Evolutionary conservation across 1,140 invertebrate species (phyloP), one percentile per base, ranked within the genome.

Genomic region (Neoseiulus cucumeris): DNA sequence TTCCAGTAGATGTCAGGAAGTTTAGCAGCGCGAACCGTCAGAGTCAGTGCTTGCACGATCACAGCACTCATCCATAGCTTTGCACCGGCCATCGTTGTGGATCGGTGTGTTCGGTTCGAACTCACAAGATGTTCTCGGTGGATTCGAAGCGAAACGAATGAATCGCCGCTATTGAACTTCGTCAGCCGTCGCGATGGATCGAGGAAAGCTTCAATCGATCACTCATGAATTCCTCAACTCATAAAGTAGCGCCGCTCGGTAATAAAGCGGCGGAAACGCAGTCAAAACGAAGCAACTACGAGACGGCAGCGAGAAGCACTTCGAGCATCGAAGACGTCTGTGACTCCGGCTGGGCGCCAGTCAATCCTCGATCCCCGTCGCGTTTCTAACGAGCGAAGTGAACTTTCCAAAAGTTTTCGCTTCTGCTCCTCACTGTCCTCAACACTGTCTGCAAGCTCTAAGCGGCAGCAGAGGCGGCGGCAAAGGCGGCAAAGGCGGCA

Each of bases 1-100:
- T 59, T 59, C 51, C 51, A 59, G 22, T 59, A 59, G 51, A 59
- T 59, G 51, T 59, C 51, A 29, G 51, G 51, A 25, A 59, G 51
- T 25, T 59, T 59, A 29, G 51, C 51, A 59, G 51, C 51, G 51
- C 51, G 51, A 25, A 33, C 22, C 14, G 22, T 25, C 51, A 59
- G 51, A 17, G 51, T 33, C 25, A 59, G 51, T 59, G 51, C 51
- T 59, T 59, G 51, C 51, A 59, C 25, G 51, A 59, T 59, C 51
- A 59, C 51, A 59, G 33, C 51, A 59, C 51, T 59, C 51, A 59
- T 59, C 51, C 51, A 59, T 59, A 33, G 22, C 33, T 29, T 25
- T 33, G 51, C 25, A 59, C 51, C 51, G 51, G 9, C 45, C 25
- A 59, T 59, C 14, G 2, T 59, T 59, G 0, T 22, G 18, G 28